Percentiles rank a stretch among this genome's conserved stretches.
Conservation (phyloP, 1,140 invertebrate species). For the Subanguina moxae region DNA sequence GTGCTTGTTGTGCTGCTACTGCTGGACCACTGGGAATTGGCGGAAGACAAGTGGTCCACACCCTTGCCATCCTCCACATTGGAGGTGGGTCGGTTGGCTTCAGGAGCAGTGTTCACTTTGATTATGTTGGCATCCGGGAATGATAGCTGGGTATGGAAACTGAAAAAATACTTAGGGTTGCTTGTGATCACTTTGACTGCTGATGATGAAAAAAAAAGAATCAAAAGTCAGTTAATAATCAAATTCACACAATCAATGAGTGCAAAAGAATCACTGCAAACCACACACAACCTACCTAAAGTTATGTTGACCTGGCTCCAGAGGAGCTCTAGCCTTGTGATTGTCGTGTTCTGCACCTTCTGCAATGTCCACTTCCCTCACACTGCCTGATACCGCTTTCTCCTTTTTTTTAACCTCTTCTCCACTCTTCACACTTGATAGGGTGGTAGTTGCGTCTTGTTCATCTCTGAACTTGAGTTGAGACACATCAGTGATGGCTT, state of each 20-base stretch:
- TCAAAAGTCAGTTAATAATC: background rate
- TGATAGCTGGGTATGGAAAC: slow-evolving; percentile 32
- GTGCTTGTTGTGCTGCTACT: slow-evolving; percentile 1
- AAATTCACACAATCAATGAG: no score
- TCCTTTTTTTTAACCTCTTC: background rate
- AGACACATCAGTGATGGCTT: background rate
- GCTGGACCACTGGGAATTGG: background rate
- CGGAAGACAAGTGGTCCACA: background rate
- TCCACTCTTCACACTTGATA: background rate
- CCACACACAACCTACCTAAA: background rate
- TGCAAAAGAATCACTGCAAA: background rate
- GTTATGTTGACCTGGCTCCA: background rate
- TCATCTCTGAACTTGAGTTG: slow-evolving; percentile 15
- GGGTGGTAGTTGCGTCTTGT: background rate
- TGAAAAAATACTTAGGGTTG: slow-evolving; percentile 3
- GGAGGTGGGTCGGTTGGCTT: slow-evolving; percentile 9
- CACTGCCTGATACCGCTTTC: background rate
- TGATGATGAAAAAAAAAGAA: no score
- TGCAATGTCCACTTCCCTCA: background rate
- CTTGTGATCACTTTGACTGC: background rate
- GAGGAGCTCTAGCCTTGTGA: background rate
- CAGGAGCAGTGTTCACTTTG: slow-evolving; percentile 20
- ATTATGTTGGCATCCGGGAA: slow-evolving; percentile 28
- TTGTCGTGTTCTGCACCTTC: background rate
- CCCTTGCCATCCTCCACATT: background rate